Percentiles rank a stretch among this genome's conserved stretches.
Conservation (phyloP, 2,888 invertebrate genomes). For the Philhelius pedissequus region DNA sequence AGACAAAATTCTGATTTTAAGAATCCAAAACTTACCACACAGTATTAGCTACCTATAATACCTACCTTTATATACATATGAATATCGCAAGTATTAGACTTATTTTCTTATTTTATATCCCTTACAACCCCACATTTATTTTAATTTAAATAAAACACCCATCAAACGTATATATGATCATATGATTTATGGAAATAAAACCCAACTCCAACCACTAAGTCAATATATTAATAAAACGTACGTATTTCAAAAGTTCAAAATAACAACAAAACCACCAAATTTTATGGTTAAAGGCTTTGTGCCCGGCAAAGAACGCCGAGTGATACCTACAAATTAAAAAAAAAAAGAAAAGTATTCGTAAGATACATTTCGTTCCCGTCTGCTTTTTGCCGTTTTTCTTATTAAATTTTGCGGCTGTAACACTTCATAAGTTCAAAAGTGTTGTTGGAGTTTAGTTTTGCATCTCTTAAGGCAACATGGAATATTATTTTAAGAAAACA, state of each 20-base stretch:
- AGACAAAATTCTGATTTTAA: too few relatives aligned
- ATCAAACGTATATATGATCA: neutral
- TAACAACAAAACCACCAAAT: conserved; percentile 28
- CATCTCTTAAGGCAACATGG: conserved; percentile 14
- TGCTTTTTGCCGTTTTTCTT: neutral
- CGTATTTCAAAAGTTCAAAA: conserved; percentile 51
- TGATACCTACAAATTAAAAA: too few relatives aligned
- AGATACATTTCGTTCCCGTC: conserved; percentile 33
- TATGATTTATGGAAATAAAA: conserved; percentile 2
- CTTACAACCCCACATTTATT: neutral
- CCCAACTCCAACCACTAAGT: conserved; percentile 29
- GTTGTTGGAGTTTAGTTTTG: conserved; percentile 16
- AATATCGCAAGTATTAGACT: conserved; percentile 10
- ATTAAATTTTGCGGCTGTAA: conserved; percentile 39
- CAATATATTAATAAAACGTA: neutral
- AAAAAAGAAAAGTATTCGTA: conserved; percentile 7
- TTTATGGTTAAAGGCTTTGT: conserved; percentile 21
- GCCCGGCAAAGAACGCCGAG: too few relatives aligned
- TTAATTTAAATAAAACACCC: neutral
- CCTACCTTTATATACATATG: too few relatives aligned
- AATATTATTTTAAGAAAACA: neutral
- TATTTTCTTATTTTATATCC: neutral
- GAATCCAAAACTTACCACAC: too few relatives aligned
- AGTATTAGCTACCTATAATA: too few relatives aligned
- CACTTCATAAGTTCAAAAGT: conserved; percentile 21